Evolutionary conservation across 2,888 invertebrate genomes (phyloP), one percentile per base, ranked within the genome.

Genomic region (Clusia tigrina): DNA sequence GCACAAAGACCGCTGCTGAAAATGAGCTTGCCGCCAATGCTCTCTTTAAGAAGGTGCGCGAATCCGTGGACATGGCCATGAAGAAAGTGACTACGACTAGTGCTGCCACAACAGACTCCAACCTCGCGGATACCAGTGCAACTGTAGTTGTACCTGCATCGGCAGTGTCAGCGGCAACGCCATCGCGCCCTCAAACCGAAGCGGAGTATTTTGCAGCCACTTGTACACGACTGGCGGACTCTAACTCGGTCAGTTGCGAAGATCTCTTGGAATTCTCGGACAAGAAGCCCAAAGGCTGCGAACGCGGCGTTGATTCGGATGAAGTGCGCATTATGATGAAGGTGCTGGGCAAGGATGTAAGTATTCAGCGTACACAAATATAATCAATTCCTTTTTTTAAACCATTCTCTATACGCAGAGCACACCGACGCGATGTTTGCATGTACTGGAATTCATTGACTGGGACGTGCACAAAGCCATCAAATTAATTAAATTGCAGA

Each of bases 391-490:
- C 2, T 24, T 53, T 20, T 23, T 1, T 26, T 25, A 0, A 18
- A 58, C 1, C 20, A 18, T 12, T 37, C 5, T 54, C 25, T 17
- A 23, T 57, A 71, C 67, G 1, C 77, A 91, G 90, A 88, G 88
- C 54, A 86, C 88, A 0, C 88, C 91, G 0, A 91, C 91, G 69
- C 90, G 92, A 66, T 96, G 95, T 74, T 85, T 95, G 2, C 87
- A 88, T 67, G 92, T 93, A 0, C 82, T 96, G 48, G 92, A 95
- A 77, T 88, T 91, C 65, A 91, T 93, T 59, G 89, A 91, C 67
- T 96, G 96, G 95, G 91, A 95, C 78, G 92, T 96, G 0, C 91
- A 94, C 77, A 89, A 90, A 57, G 95, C 95, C 15, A 94, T 96
- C 69, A 96, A 96, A 80, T 66, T 84, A 23, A 82, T 83, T 2